Conservation (phyloP, 2,888 invertebrate species). For the Limnephilus lunatus region DNA sequence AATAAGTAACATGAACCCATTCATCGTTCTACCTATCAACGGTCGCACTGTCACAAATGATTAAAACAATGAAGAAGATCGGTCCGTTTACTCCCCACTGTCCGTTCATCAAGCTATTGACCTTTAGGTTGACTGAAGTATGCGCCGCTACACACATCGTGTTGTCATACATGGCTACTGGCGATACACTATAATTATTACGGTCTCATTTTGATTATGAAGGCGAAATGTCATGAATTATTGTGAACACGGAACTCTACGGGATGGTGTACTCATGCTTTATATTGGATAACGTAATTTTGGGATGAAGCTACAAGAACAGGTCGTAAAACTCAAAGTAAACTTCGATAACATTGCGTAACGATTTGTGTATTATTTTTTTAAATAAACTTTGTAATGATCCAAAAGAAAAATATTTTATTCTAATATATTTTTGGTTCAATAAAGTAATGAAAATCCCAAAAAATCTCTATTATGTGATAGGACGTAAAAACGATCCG, state of each 20-base stretch:
- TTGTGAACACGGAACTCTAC: constrained; percentile 31
- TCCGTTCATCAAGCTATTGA: constrained; percentile 19
- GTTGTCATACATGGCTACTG: not conserved
- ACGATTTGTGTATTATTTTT: not conserved
- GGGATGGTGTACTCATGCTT: not conserved
- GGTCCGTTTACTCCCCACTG: not conserved
- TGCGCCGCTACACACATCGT: not conserved
- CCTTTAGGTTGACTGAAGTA: constrained; percentile 27
- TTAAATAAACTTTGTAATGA: no score
- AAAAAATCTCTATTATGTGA: no score
- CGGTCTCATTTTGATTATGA: constrained; percentile 41
- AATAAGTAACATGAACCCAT: not conserved
- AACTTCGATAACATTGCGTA: not conserved
- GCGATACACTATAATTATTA: constrained; percentile 14
- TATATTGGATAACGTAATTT: not conserved
- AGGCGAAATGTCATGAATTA: constrained; percentile 25
- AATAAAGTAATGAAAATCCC: no score
- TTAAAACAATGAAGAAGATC: not conserved
- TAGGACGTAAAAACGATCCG: no score
- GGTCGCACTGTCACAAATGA: not conserved
- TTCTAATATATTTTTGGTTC: no score
- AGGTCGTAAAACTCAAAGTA: not conserved
- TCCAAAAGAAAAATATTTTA: no score
- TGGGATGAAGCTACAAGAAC: not conserved
- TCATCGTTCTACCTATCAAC: not conserved